These are phyloP conservation scores for Cyanocitta stelleri DNA, from an alignment of 2,113 vertebrate species.

Conservation along the genomic window DNA sequence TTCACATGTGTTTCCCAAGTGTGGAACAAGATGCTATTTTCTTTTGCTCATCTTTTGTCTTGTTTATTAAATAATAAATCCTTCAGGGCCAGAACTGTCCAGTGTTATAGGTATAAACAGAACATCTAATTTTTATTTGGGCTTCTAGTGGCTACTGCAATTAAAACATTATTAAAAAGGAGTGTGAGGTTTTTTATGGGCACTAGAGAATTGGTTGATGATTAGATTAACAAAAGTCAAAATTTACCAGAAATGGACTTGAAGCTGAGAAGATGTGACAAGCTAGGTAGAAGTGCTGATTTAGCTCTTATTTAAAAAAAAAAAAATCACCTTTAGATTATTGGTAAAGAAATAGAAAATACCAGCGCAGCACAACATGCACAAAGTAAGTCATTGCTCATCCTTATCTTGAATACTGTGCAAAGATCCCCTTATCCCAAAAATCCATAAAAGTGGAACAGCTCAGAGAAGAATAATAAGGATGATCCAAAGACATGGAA, in stretches of 20 bases:
- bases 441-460: not conserved
- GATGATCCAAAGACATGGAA: not conserved
- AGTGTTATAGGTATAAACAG: not conserved
- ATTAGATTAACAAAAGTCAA: not conserved
- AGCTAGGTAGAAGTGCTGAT: not conserved
- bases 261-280: not conserved
- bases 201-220: not conserved
- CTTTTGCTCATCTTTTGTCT: not conserved
- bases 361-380: not conserved
- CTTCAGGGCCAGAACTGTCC: not conserved
- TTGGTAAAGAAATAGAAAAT: not conserved
- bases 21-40: not conserved
- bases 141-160: not conserved
- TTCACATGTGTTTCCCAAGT: not conserved
- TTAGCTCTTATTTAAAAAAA: not conserved
- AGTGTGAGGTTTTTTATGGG: not conserved
- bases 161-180: not conserved
- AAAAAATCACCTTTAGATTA: not conserved
- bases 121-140: not conserved
- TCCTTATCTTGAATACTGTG: not conserved
- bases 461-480: not conserved
- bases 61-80: not conserved
- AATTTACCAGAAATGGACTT: not conserved
- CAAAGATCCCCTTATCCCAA: not conserved
- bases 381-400: not conserved